Evolutionary conservation across 1,140 invertebrate genomes (phyloP), one percentile per base, ranked within the genome.

Genomic region (Aphidius ervi): DNA sequence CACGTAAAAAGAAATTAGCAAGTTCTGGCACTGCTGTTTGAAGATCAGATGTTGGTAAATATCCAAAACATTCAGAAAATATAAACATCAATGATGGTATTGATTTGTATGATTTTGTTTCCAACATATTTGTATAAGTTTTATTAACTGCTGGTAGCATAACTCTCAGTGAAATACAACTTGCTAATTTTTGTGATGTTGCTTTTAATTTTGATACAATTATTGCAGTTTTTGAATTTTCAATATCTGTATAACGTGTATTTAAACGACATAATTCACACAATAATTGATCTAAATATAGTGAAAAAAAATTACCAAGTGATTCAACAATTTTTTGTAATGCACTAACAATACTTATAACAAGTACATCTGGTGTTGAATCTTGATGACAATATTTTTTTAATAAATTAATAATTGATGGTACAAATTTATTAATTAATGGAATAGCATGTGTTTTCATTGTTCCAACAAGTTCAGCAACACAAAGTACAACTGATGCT

Each of bases 311-410:
- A 5, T 88, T 77, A 0, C 90, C 86, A 31, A 95, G 69, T 23
- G 87, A 88, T 67, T 93, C 89, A 2, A 95, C 82, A 31, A 95
- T 85, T 73, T 92, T 93, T 58, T 89, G 86, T 20, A 94, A 73
- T 1, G 89, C 85, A 10, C 89, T 91, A 1, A 94, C 81, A 8
- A 89, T 83, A 68, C 86, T 85, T 6, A 87, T 64, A 39, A 82
- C 74, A 4, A 86, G 75, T 5, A 76, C 64, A 61, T 77, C 73
- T 4, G 78, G 77, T 31, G 23, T 31, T 7, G 66, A 65, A 64
- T 78, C 74, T 67, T 81, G 71, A 37, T 73, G 56, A 20, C 76
- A 80, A 49, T 85, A 79, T 31, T 69, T 76, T 59, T 82, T 77
- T 20, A 87, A 63, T 9, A 90, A 75, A 59, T 84, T 83, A 3